Evolutionary conservation across 2,797 vertebrate genomes (phyloP), one percentile per base, ranked within the genome.

Genomic region (Buceros bicornis): DNA sequence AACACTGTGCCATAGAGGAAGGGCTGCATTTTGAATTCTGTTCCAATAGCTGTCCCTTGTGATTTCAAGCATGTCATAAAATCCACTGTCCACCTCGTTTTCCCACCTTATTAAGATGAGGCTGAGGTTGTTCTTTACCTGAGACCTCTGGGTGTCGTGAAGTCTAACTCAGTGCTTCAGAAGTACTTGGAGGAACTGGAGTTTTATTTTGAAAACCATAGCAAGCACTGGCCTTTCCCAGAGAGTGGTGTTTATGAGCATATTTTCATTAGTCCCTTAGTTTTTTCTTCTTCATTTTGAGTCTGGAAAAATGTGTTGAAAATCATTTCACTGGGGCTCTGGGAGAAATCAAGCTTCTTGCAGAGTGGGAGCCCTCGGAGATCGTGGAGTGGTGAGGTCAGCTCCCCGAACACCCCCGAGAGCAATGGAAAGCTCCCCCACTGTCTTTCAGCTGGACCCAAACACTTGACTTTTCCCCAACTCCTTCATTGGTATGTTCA

Each of bases 61-160:
- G 93, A 48, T 73, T 94, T 94, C 78, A 93, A 56, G 85, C 85
- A 90, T 64, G 82, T 67, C 56, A 70, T 95, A 95, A 96, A 96
- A 84, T 42, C 73, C 69, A 70, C 86, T 96, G 90, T 95, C 94
- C 82, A 54, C 82, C 88, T 87, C 56, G 19, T 92, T 97, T 94
- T 87, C 90, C 86, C 86, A 92, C 87, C 81, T 85, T 96, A 85
- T 87, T 93, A 85, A 92, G 81, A 78, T 45, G 54, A 11, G 53
- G 8, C 33, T 85, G 91, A 79, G 43, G 29, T 31, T 82, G 58
- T 43, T 92, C 85, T 67, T 92, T 76, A 83, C 76, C 14, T 66
- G 73, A 82, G 67, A 74, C 91, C 81, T 87, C 81, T 51, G 60
- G 54, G 81, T 77, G 10, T 82, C 71, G 42, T 93, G 90, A 73